Conservation (phyloP, 2,888 invertebrate genomes). For the Helobdella robusta region DNA sequence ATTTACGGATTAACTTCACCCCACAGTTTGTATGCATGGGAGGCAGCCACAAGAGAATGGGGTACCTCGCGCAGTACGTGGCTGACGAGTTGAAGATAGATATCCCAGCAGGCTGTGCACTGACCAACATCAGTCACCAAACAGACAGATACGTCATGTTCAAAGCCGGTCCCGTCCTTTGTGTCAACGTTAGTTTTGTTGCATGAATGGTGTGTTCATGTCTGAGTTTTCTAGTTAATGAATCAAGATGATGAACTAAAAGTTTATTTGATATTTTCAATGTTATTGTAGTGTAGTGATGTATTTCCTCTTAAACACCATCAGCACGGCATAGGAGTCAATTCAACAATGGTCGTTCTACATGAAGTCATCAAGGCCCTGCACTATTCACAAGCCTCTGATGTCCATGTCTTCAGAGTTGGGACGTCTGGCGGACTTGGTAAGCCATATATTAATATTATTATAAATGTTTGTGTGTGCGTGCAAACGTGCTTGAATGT, state of each 20-base stretch:
- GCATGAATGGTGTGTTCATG: too few species aligned
- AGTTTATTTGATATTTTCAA: neutral
- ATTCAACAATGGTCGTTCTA: slow-evolving; percentile 85
- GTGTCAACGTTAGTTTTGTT: slow-evolving; percentile 59
- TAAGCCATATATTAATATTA: too few species aligned
- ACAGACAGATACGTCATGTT: slow-evolving; percentile 82
- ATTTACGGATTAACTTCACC: too few species aligned
- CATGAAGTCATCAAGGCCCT: slow-evolving; percentile 93
- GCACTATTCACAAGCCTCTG: slow-evolving; percentile 76
- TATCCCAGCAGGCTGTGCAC: slow-evolving; percentile 74
- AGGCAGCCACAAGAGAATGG: slow-evolving; percentile 86
- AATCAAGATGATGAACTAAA: too few species aligned
- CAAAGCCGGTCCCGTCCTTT: slow-evolving; percentile 79
- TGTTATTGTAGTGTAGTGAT: too few species aligned
- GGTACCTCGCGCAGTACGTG: slow-evolving; percentile 79
- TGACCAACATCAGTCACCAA: slow-evolving; percentile 77
- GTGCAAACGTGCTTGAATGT: too few species aligned
- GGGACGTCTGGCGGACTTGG: slow-evolving; percentile 90
- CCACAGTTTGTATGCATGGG: slow-evolving; percentile 89
- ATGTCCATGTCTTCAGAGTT: slow-evolving; percentile 79
- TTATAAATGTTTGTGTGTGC: too few species aligned
- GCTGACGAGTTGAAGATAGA: slow-evolving; percentile 81
- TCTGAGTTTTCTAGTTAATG: too few species aligned
- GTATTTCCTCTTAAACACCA: slow-evolving; percentile 49
- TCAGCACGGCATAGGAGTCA: slow-evolving; percentile 96